Evolutionary conservation across 2,113 vertebrate species (phyloP).

Genomic region (Periophthalmodon schlosseri): DNA sequence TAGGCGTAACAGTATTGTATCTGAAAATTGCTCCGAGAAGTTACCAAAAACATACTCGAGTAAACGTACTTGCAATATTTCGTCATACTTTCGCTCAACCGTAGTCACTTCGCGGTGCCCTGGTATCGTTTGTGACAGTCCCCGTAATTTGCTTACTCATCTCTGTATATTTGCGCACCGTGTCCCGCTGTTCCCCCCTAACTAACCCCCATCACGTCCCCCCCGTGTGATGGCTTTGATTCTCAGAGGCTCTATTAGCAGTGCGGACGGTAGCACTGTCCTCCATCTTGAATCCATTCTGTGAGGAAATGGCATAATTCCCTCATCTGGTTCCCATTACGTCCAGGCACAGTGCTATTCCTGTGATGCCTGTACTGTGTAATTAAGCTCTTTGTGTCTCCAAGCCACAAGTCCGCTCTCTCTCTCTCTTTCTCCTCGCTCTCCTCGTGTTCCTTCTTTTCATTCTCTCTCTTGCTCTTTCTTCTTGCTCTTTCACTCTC

Average conservation of each 20-base stretch:
- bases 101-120: neutral
- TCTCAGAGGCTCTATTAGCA: conserved; percentile 57
- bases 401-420: conserved; percentile 49
- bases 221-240: conserved; percentile 35
- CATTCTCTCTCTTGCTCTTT: conserved; percentile 15
- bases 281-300: conserved; percentile 75
- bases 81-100: too few species aligned
- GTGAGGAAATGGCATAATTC: conserved; percentile 74
- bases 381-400: conserved; percentile 75
- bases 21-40: too few species aligned
- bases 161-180: neutral
- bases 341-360: conserved; percentile 57
- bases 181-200: neutral
- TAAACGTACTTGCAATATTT: too few species aligned
- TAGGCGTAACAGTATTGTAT: too few species aligned
- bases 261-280: conserved; percentile 63
- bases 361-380: conserved; percentile 65
- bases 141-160: neutral
- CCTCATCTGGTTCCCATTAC: conserved; percentile 77
- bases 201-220: neutral
- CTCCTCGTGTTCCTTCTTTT: too few species aligned
- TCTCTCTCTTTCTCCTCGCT: conserved; percentile 27
- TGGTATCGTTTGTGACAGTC: neutral
- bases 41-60: too few species aligned
- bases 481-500: neutral